phyloP scores from a whole-genome alignment of 2,113 vertebrate species.

The Lepus americanus region DNA sequence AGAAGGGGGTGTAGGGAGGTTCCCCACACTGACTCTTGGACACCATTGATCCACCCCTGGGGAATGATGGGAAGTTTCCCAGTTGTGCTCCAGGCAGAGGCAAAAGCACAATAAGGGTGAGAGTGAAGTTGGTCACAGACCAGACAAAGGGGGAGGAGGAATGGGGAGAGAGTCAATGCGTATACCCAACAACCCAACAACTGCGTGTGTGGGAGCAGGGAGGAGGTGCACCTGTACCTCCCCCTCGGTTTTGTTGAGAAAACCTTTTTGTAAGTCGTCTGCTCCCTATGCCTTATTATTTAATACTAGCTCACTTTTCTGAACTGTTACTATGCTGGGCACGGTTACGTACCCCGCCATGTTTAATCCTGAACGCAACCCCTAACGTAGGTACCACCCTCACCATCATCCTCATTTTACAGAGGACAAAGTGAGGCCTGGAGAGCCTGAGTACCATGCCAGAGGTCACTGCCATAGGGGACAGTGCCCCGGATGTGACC shows the following conservation, averaged over 20 bases:
- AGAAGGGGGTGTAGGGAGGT: neutral
- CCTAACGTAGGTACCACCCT: neutral
- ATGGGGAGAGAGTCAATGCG: neutral
- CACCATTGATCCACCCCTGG: neutral
- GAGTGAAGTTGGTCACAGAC: neutral
- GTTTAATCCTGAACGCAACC: conserved; percentile 28
- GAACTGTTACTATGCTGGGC: neutral
- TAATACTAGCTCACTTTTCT: neutral
- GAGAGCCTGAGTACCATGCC: neutral
- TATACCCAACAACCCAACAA: neutral
- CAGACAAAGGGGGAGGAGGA: neutral
- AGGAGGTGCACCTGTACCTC: neutral
- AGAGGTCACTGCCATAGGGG: conserved; percentile 9
- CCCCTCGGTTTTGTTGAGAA: neutral
- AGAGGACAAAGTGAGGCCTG: conserved; percentile 31
- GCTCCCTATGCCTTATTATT: neutral
- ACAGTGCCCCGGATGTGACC: neutral
- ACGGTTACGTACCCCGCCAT: neutral
- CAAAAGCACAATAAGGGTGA: neutral
- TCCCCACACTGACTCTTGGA: neutral
- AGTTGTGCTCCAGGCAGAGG: neutral
- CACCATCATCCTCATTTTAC: neutral
- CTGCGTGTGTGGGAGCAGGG: neutral
- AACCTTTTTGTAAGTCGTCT: conserved; percentile 4
- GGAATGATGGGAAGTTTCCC: neutral